Base-by-base conservation (phyloP, 2,888 invertebrate genomes). In the Drosophila testacea region DNA sequence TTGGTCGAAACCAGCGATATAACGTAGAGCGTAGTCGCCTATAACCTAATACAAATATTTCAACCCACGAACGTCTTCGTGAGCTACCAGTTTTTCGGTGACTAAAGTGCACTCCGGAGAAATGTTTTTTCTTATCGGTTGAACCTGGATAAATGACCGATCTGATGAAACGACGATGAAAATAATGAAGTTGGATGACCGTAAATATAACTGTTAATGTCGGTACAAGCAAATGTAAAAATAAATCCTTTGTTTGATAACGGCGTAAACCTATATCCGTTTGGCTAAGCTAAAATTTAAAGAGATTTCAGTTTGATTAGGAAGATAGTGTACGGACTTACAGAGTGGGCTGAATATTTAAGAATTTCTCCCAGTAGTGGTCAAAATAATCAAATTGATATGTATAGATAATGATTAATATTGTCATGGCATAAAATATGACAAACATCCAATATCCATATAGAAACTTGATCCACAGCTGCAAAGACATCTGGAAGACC, bases 141-240 rank as follows among this genome's bases (percentile, higher is more conserved):
- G 68, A 66, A 9, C n/a, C 69, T 10, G 83, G 88, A n/a, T 83
- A 70, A 46, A 82, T 75, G n/a, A 91, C 75, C 3, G 91, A 83
- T n/a, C 94, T 94, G 92, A 99, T 95, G 93, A 99, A 99, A 81
- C 97, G 97, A 82, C 95, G 95, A 91, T 99, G 99, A 93, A 99
- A 99, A 93, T 99, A 99, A 93, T 99, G 99, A 36, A 97, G 96
- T 93, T 99, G 99, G 83, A 99, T 95, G 71, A 99, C 99, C 4
- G 98, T 98, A 73, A 99, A 96, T 63, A 99, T 97, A 4, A 99
- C 96, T 92, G 99, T 98, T 86, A 97, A 95, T 1, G 99, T 99
- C 0, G 99, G 99, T 0, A 98, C 97, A 60, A 99, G 94, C n/a
- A 99, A 94, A 89, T 97, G 96, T 9, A 98, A 94, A 91, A 99